phyloP scores from a whole-genome alignment of 2,113 vertebrate species.

The Bagarius yarrelli region DNA sequence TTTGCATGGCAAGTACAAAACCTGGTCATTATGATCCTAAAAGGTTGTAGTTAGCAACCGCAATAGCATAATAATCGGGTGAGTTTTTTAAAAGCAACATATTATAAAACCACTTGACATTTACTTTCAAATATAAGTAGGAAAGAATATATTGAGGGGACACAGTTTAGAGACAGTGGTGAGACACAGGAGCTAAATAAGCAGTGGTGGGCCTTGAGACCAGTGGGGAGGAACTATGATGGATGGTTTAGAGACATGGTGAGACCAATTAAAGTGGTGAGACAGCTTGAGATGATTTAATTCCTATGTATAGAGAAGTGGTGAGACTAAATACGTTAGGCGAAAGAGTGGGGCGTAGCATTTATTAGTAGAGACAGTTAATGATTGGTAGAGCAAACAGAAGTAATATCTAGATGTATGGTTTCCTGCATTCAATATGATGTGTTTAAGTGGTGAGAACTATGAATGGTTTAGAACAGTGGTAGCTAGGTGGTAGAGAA shows the following conservation, averaged over 20 bases:
- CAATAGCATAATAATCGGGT: not conserved
- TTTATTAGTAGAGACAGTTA: not conserved
- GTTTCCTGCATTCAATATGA: not conserved
- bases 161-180: too few relatives aligned
- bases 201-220: not conserved
- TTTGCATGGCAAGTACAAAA: not conserved
- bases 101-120: not conserved
- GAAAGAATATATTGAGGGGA: slow-evolving; percentile 3
- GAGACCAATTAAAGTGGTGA: slow-evolving; percentile 1
- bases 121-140: not conserved
- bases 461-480: not conserved
- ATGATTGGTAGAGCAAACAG: not conserved
- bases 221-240: too few relatives aligned
- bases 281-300: slow-evolving; percentile 17
- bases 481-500: too few relatives aligned
- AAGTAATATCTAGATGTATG: too few relatives aligned
- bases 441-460: too few relatives aligned
- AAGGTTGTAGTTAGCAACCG: not conserved
- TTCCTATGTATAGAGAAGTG: not conserved
- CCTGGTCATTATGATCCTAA: not conserved
- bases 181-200: not conserved
- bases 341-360: not conserved
- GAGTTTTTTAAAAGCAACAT: not conserved
- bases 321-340: not conserved
- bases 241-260: too few relatives aligned